Conservation (phyloP, 1,140 invertebrate species). For the Leptopilina clavipes region DNA sequence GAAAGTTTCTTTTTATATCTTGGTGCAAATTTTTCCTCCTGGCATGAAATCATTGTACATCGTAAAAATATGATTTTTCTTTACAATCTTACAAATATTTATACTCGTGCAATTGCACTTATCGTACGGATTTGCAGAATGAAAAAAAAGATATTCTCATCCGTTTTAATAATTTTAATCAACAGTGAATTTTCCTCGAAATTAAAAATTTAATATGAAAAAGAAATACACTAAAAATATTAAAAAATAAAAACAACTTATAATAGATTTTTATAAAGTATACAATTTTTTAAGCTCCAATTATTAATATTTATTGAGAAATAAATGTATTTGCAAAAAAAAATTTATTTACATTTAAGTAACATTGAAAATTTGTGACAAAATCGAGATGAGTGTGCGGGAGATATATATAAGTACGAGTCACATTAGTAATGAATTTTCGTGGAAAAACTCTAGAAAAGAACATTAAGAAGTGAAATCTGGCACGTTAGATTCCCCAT, state of each 20-base stretch:
- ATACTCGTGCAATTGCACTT: too few species aligned
- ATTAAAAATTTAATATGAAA: too few species aligned
- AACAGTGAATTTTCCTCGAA: too few species aligned
- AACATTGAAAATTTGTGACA: background rate
- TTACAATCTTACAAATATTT: too few species aligned
- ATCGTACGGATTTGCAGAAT: background rate
- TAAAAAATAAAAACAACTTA: background rate
- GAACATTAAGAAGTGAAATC: constrained; percentile 55
- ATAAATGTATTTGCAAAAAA: too few species aligned
- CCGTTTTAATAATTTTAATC: too few species aligned
- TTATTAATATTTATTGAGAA: too few species aligned
- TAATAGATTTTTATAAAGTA: too few species aligned
- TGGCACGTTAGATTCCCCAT: constrained; percentile 49
- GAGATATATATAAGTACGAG: constrained; percentile 41
- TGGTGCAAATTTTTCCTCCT: background rate
- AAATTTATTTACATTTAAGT: too few species aligned
- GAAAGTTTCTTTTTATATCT: background rate
- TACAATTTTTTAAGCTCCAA: too few species aligned
- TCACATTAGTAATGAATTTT: constrained; percentile 55
- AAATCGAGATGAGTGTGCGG: too few species aligned
- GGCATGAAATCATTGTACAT: background rate
- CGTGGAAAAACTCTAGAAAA: constrained; percentile 48
- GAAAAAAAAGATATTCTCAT: background rate
- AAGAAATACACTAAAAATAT: too few species aligned
- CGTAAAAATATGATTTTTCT: background rate